Conservation (phyloP, 1,140 invertebrate species). For the Acromyrmex heyeri region DNA sequence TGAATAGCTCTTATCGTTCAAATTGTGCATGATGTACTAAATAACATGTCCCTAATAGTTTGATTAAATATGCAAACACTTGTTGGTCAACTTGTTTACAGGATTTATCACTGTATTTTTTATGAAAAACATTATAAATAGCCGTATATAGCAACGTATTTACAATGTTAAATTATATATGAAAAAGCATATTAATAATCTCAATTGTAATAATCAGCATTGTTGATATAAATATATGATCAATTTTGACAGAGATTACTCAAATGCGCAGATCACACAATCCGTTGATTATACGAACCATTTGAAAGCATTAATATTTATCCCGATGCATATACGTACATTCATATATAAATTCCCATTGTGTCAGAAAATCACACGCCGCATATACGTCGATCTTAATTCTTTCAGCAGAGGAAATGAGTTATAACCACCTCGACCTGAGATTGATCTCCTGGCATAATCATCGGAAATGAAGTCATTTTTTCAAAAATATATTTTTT, state of each 20-base stretch:
- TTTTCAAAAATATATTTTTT: background rate
- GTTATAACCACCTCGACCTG: background rate
- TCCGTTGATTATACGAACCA: background rate
- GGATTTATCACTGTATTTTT: background rate
- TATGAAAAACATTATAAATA: background rate
- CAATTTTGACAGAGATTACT: background rate
- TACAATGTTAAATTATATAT: background rate
- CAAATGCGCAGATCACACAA: background rate
- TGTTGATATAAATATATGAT: background rate
- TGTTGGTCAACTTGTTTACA: background rate
- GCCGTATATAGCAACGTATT: background rate
- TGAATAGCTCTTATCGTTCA: background rate
- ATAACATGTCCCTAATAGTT: background rate
- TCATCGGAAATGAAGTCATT: background rate
- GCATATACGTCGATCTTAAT: constrained; percentile 23
- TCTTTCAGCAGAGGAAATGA: constrained; percentile 15
- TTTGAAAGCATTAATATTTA: background rate
- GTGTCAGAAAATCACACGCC: background rate
- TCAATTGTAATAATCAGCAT: background rate
- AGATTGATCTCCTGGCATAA: constrained; percentile 21
- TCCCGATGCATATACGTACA: background rate
- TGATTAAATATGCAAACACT: constrained; percentile 1
- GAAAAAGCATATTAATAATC: background rate
- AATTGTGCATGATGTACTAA: background rate
- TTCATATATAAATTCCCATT: background rate